Conservation (phyloP, 2,888 invertebrate species). For the Pseudoips prasinana region DNA sequence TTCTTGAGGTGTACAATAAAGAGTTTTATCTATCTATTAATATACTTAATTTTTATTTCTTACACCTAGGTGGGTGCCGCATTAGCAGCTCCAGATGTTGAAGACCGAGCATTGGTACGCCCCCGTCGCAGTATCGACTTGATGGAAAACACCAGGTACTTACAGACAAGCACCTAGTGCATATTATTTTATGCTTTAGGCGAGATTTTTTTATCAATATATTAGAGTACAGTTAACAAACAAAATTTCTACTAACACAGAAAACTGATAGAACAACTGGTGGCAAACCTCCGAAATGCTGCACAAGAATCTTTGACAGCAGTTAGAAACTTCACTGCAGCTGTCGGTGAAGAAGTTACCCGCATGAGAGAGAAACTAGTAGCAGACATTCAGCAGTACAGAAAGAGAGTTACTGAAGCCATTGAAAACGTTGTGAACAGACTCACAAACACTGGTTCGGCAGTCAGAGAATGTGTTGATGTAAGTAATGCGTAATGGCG, state of each 20-base stretch:
- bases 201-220: too few relatives aligned
- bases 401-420: slow-evolving; percentile 41
- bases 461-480: slow-evolving; percentile 52
- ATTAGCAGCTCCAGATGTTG: slow-evolving; percentile 35
- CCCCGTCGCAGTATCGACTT: slow-evolving; percentile 40
- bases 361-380: slow-evolving; percentile 39
- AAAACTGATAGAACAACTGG: slow-evolving; percentile 50
- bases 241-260: too few relatives aligned
- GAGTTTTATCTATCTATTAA: too few relatives aligned
- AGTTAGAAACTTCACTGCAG: slow-evolving; percentile 45
- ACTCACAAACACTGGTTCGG: slow-evolving; percentile 43
- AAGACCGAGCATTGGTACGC: slow-evolving; percentile 26
- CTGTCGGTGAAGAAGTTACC: slow-evolving; percentile 45
- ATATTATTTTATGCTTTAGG: too few relatives aligned
- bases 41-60: too few relatives aligned
- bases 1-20: too few relatives aligned
- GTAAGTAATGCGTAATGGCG: slow-evolving; percentile 41
- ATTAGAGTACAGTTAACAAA: too few relatives aligned
- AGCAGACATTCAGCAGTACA: slow-evolving; percentile 44
- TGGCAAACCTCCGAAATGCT: slow-evolving; percentile 45
- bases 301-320: slow-evolving; percentile 53
- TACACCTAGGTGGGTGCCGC: slow-evolving; percentile 42
- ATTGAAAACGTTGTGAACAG: slow-evolving; percentile 46
- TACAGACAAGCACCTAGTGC: too few relatives aligned
- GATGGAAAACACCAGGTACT: slow-evolving; percentile 21